Evolutionary conservation across 2,797 vertebrate species (phyloP), one percentile per base, ranked within the genome.

Genomic region (Cryptoblepharus egeriae): DNA sequence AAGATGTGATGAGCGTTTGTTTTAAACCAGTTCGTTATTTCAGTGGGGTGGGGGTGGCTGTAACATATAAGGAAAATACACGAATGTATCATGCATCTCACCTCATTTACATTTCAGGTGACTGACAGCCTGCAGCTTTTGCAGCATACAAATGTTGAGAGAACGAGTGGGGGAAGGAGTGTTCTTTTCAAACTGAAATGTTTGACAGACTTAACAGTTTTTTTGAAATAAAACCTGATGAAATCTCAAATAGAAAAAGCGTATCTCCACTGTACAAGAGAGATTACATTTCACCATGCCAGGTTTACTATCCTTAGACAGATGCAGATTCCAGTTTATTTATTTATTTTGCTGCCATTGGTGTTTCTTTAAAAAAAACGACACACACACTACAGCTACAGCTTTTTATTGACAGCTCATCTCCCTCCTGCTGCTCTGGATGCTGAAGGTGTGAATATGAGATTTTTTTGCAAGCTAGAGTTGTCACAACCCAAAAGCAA

Each of bases 191-290:
- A 90, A 92, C 83, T 90, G 90, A 94, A 93, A 92, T 88, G 78
- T 92, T 93, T 94, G 93, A 94, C 88, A 95, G 88, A 91, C 87
- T 74, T 90, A 93, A 90, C 85, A 93, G 88, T 80, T 92, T 89
- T 90, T n/a, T 85, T 90, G 87, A 94, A 94, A 91, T 87, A 87
- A 92, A 79, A 91, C 86, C 70, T 64, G 88, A 92, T 91, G 91
- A 93, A 95, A 95, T 91, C 86, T 95, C 87, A 89, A 92, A 89
- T 42, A 93, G 73, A 8, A 63, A 93, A 68, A 12, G 60, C 90
- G 74, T 91, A 93, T 88, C 84, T 91, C 83, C 74, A 76, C 39
- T 88, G 81, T 69, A 88, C 11, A 55, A 75, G 45, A 91, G 71
- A 91, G 42, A 93, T 90, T 78, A 82, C 84, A 86, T 88, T 92